A percentile compares a stretch with the other conserved stretches of the same genome.
These are phyloP conservation scores for Cossypha dichroa DNA, from an alignment of 2,797 vertebrate species.

Conservation along the genomic window DNA sequence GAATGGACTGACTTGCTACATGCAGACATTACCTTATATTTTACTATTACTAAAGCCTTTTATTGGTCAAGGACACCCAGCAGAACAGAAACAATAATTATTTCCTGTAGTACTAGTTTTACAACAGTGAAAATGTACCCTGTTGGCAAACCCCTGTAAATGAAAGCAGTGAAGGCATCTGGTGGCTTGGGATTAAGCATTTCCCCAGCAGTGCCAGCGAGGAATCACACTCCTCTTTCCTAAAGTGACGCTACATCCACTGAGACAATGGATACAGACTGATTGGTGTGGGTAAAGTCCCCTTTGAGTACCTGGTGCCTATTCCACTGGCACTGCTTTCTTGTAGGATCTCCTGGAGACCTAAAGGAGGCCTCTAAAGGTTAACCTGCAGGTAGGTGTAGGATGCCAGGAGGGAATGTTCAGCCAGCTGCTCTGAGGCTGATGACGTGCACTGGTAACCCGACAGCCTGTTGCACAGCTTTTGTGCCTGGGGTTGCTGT, in stretches of 20 bases:
- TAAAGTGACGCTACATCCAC: not conserved
- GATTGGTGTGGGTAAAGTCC: not conserved
- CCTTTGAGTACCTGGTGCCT: not conserved
- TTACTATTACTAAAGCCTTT: not conserved
- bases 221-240: not conserved
- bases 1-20: not conserved
- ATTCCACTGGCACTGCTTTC: not conserved
- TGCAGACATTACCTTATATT: not conserved
- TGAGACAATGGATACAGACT: not conserved
- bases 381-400: not conserved
- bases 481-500: not conserved
- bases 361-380: not conserved
- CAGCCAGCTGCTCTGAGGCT: not conserved
- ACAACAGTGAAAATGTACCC: not conserved
- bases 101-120: not conserved
- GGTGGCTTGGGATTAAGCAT: not conserved
- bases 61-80: not conserved
- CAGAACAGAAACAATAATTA: not conserved
- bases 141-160: not conserved
- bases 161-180: not conserved
- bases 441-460: not conserved
- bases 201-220: not conserved
- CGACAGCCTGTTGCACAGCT: not conserved
- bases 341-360: not conserved
- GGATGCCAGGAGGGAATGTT: not conserved